A percentile compares a stretch with the other conserved stretches of the same genome.
Evolutionary conservation across 2,113 vertebrate genomes (phyloP).

Genomic region (Romanogobio albipinnatus): DNA sequence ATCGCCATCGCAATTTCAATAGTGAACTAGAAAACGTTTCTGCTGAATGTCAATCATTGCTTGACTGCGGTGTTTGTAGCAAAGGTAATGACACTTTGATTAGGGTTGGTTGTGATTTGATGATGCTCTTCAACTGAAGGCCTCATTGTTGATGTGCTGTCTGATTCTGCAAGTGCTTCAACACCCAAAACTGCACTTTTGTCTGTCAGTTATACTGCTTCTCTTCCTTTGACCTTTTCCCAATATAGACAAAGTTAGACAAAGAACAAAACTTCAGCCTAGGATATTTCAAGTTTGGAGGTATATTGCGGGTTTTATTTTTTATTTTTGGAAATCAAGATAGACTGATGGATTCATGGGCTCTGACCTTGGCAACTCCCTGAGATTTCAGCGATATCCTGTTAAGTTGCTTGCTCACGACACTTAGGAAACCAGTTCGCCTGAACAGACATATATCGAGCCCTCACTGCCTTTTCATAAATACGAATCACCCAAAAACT

Average conservation of each 20-base stretch:
- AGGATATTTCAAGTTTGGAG: neutral
- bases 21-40: neutral
- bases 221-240: neutral
- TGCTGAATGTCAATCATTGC: neutral
- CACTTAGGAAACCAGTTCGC: slow-evolving; percentile 3
- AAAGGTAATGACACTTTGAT: slow-evolving; percentile 30
- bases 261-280: neutral
- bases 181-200: neutral
- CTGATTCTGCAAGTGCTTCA: neutral
- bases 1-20: neutral
- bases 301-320: neutral
- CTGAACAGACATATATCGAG: slow-evolving; percentile 14
- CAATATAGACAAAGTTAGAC: neutral
- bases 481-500: neutral
- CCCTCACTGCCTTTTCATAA: slow-evolving; percentile 12
- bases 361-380: neutral
- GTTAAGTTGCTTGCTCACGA: neutral
- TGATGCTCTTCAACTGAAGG: slow-evolving; percentile 1
- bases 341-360: neutral
- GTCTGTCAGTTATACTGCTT: neutral
- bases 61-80: neutral
- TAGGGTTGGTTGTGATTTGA: slow-evolving; percentile 1
- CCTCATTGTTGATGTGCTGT: neutral
- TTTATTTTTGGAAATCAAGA: neutral
- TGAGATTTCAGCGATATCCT: neutral